Percentiles rank a stretch among this genome's conserved stretches.
phyloP scores from a whole-genome alignment of 1,140 invertebrate species.

The Zaprionus inermis region DNA sequence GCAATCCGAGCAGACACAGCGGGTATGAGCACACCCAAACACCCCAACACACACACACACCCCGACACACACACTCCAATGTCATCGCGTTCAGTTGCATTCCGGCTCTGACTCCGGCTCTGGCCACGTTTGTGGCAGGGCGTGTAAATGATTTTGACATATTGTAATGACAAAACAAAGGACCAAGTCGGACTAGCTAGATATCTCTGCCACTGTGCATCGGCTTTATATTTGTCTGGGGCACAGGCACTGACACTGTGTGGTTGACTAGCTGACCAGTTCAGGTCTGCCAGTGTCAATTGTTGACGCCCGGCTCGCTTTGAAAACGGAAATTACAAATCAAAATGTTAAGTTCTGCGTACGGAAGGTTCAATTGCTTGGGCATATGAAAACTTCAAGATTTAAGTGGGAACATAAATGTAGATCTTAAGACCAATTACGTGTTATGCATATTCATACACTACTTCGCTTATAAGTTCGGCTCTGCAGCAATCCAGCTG shows the following conservation, averaged over 20 bases:
- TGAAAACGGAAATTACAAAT: conserved; percentile 55
- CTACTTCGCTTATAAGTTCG: background rate
- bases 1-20: conserved; percentile 20
- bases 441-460: background rate
- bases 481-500: background rate
- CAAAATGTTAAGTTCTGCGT: conserved; percentile 44
- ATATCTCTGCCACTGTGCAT: background rate
- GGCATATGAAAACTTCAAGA: background rate
- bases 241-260: no score
- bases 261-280: conserved; percentile 28
- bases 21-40: background rate
- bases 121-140: conserved; percentile 15
- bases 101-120: background rate
- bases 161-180: conserved; percentile 65
- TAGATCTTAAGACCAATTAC: background rate
- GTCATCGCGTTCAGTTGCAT: background rate
- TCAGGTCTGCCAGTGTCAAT: conserved; percentile 45
- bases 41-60: no score
- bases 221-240: conserved; percentile 6
- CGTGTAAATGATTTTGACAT: conserved; percentile 60
- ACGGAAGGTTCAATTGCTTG: conserved; percentile 29
- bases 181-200: conserved; percentile 7
- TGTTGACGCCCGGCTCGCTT: conserved; percentile 39
- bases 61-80: no score
- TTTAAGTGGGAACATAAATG: background rate